These are phyloP conservation scores for Octonoba sinensis DNA, from an alignment of 2,888 invertebrate species.

Conservation along the genomic window DNA sequence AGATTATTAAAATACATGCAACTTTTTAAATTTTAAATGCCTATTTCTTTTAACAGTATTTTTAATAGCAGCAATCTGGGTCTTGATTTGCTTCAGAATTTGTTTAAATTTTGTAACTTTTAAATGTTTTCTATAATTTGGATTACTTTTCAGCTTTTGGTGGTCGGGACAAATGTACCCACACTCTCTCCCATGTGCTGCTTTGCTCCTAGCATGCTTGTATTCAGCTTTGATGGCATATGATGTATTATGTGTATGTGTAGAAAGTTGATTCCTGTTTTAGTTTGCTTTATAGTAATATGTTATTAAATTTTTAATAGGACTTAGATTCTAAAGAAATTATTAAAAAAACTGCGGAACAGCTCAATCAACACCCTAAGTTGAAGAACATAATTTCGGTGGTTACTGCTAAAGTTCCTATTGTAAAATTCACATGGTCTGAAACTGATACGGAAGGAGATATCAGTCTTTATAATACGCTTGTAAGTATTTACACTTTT, in stretches of 20 bases:
- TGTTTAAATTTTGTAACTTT: background rate
- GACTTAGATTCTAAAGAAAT: slow-evolving; percentile 69
- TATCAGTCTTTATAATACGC: slow-evolving; percentile 76
- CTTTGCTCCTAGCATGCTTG: background rate
- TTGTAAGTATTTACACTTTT: slow-evolving; percentile 69
- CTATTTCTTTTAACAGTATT: too few relatives aligned
- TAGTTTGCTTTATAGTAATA: background rate
- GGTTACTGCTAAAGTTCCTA: slow-evolving; percentile 76
- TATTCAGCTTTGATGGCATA: too few relatives aligned
- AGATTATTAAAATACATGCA: too few relatives aligned
- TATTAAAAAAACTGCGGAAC: slow-evolving; percentile 71
- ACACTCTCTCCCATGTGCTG: background rate
- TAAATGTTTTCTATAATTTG: background rate
- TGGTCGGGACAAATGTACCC: background rate
- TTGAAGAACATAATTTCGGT: slow-evolving; percentile 73
- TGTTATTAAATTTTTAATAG: slow-evolving; percentile 65
- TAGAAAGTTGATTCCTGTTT: slow-evolving; percentile 1
- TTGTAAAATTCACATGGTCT: slow-evolving; percentile 74
- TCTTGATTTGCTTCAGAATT: background rate
- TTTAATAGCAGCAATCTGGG: too few relatives aligned
- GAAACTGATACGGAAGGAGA: slow-evolving; percentile 74
- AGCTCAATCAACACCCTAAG: slow-evolving; percentile 69
- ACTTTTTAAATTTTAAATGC: too few relatives aligned
- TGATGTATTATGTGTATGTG: background rate
- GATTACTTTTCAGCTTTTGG: background rate